These are phyloP conservation scores for Epirrhoe alternata DNA, from an alignment of 2,888 invertebrate genomes.

Conservation along the genomic window DNA sequence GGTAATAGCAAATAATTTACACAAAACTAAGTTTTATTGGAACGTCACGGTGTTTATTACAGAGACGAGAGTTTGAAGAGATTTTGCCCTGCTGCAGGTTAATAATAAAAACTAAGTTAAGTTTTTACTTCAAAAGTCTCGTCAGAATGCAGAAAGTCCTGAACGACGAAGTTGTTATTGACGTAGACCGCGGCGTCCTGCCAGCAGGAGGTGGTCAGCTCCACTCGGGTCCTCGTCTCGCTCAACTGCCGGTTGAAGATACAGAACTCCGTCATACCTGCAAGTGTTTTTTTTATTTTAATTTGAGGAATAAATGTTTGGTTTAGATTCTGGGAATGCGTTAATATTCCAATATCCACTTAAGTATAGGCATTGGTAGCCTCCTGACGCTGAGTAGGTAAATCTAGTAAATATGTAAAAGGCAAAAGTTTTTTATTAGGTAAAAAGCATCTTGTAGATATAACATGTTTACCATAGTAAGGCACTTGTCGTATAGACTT, in stretches of 20 bases:
- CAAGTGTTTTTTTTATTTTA: not conserved
- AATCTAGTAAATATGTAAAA: not conserved
- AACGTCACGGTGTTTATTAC: no score
- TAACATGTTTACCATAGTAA: constrained; percentile 62
- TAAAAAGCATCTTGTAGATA: not conserved
- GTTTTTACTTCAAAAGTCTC: constrained; percentile 64
- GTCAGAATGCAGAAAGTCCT: constrained; percentile 62
- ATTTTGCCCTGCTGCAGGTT: no score
- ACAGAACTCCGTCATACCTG: constrained; percentile 70
- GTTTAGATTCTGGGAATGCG: no score
- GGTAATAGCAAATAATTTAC: no score
- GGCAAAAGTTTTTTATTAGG: not conserved
- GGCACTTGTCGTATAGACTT: constrained; percentile 65
- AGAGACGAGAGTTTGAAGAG: no score
- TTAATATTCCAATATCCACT: no score
- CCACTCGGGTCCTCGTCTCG: constrained; percentile 70
- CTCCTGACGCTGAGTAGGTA: no score
- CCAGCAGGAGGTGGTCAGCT: constrained; percentile 70
- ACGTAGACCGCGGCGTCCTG: constrained; percentile 71
- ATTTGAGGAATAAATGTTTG: no score
- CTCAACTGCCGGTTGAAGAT: constrained; percentile 70
- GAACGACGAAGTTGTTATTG: constrained; percentile 72
- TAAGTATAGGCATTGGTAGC: no score
- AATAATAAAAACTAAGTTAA: no score
- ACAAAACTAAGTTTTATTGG: no score